Base-by-base conservation (phyloP, 2,888 invertebrate genomes). In the Standfussiana lucernea region DNA sequence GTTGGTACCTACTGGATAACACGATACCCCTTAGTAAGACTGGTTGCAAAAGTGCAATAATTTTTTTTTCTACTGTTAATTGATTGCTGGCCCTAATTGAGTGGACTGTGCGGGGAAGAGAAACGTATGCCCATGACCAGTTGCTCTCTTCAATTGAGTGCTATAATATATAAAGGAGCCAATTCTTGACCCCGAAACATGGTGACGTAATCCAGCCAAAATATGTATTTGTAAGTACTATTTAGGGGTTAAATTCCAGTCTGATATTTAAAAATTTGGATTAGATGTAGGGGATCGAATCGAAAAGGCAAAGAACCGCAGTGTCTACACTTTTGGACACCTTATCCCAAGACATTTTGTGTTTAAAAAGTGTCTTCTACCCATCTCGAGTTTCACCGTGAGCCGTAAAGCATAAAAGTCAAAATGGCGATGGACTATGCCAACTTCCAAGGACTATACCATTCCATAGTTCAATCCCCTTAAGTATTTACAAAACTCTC, bases 81-180 rank as follows among this genome's bases (percentile, higher is more conserved):
- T 72, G 42, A 37, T 37, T 45, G 50, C 50, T 79, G 42, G 7
- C 50, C 37, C 13, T 72, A 78, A 72, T 78, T 80, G 32, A 53
- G 11, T 40, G 24, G 59, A 21, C 24, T 7, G 28, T 35, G 6
- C 35, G 11, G 24, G 21, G 18, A 42, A 53, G n/a, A 73, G 8
- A 53, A 72, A 73, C n/a, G n/a, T 35, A 73, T n/a, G 40, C 2
- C n/a, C n/a, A 32, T 71, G 64, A 42, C 18, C n/a, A 71, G n/a
- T 42, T n/a, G 24, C 70, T 66, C 35, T 42, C n/a, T 32, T 40
- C 18, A 59, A 75, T 61, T 1, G 28, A 32, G 32, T 40, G 56
- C 28, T 53, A 4, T n/a, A 37, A 56, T 50, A 24, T 7, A 28
- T 2, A n/a, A n/a, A n/a, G n/a, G n/a, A n/a, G n/a, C 32, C 10